These are phyloP conservation scores for Odiellus spinosus DNA, from an alignment of 2,888 invertebrate genomes.

Conservation along the genomic window DNA sequence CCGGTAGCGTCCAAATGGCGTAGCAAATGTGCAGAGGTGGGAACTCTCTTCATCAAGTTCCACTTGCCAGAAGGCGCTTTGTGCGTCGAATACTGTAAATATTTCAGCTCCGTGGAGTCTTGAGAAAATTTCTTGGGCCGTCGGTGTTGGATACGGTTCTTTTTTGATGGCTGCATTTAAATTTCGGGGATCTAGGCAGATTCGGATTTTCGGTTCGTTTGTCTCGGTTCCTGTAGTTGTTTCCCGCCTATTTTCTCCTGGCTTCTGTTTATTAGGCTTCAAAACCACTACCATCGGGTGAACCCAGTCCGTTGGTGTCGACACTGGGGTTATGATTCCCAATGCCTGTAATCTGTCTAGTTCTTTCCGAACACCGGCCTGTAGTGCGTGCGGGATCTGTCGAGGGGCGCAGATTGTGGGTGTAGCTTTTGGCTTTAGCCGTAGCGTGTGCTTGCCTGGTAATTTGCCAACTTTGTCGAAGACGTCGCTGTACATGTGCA, in stretches of 20 bases:
- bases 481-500: too few species aligned
- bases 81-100: constrained; percentile 8
- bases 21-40: constrained; percentile 5
- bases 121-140: constrained; percentile 3
- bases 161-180: constrained; percentile 5
- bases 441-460: too few species aligned
- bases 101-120: constrained; percentile 2
- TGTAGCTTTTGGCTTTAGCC: background rate
- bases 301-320: constrained; percentile 2
- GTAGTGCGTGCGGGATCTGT: constrained; percentile 1
- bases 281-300: constrained; percentile 11
- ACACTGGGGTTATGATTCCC: constrained; percentile 4
- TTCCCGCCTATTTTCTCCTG: too few species aligned
- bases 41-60: constrained; percentile 4
- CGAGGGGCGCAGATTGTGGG: constrained; percentile 1
- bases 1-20: constrained; percentile 6
- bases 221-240: too few species aligned
- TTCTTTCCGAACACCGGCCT: constrained; percentile 7
- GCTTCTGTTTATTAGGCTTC: constrained; percentile 15
- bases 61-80: constrained; percentile 6
- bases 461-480: too few species aligned
- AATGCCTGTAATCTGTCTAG: constrained; percentile 2
- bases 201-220: constrained; percentile 2
- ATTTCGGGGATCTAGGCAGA: constrained; percentile 7
- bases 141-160: constrained; percentile 6